phyloP scores from a whole-genome alignment of 2,888 invertebrate species.

The Eupithecia subfuscata region DNA sequence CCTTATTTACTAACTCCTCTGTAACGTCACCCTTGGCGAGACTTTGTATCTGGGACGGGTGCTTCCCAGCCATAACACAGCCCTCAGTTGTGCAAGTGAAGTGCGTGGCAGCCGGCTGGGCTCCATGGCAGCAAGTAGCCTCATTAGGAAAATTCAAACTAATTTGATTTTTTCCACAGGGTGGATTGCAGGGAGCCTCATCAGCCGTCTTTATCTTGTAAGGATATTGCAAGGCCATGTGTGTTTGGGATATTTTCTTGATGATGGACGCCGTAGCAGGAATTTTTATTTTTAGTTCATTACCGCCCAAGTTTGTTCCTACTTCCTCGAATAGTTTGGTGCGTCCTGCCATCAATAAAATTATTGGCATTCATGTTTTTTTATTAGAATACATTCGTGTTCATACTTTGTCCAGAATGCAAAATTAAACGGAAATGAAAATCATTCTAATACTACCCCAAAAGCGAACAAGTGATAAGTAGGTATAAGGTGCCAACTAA shows the following conservation, averaged over 20 bases:
- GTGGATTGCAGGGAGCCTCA: slow-evolving; percentile 63
- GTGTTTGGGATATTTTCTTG: slow-evolving; percentile 79
- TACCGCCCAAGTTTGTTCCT: slow-evolving; percentile 73
- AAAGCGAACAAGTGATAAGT: background rate
- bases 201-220: slow-evolving; percentile 56
- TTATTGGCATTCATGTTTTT: slow-evolving; percentile 59
- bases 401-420: slow-evolving; percentile 34
- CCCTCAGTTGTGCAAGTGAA: slow-evolving; percentile 79
- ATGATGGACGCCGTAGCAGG: slow-evolving; percentile 72
- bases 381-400: slow-evolving; percentile 30
- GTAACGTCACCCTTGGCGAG: slow-evolving; percentile 66
- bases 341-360: slow-evolving; percentile 79
- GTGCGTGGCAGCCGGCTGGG: slow-evolving; percentile 68
- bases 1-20: slow-evolving; percentile 79
- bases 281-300: slow-evolving; percentile 78
- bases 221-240: slow-evolving; percentile 72
- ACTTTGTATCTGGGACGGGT: slow-evolving; percentile 59
- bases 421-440: slow-evolving; percentile 6
- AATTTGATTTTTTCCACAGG: slow-evolving; percentile 78
- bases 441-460: background rate
- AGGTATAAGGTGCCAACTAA: background rate
- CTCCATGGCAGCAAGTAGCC: slow-evolving; percentile 65
- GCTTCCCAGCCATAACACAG: slow-evolving; percentile 66
- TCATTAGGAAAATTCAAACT: slow-evolving; percentile 70
- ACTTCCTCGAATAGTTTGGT: slow-evolving; percentile 78